Evolutionary conservation across 2,113 vertebrate species (phyloP).

Genomic region (Cyprinus carpio): DNA sequence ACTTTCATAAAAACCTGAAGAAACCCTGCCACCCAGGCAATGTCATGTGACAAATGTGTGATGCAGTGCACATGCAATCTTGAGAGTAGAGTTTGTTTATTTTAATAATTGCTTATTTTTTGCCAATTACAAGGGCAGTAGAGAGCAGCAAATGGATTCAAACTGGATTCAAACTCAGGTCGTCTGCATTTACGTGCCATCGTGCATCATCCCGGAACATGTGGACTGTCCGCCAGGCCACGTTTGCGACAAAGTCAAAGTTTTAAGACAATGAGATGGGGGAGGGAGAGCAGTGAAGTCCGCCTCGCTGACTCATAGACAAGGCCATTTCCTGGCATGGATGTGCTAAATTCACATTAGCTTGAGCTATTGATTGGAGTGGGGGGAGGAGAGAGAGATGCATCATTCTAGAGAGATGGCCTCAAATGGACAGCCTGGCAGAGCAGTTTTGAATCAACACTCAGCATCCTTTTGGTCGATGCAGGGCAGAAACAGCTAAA

Average conservation of each 20-base stretch:
- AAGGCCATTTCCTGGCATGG: constrained; percentile 58
- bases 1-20: background rate
- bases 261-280: constrained; percentile 7
- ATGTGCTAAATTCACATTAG: constrained; percentile 58
- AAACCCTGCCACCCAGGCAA: too few relatives aligned
- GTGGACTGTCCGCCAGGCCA: background rate
- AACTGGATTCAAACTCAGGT: background rate
- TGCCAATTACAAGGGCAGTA: background rate
- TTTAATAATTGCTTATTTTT: background rate
- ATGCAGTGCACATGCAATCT: background rate
- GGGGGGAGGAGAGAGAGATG: constrained; percentile 28
- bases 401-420: constrained; percentile 46
- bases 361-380: constrained; percentile 52
- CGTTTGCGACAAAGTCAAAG: background rate
- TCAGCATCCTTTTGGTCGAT: constrained; percentile 42
- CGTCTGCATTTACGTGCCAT: background rate
- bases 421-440: constrained; percentile 46
- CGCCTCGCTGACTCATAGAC: constrained; percentile 36
- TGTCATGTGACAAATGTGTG: background rate
- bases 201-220: background rate
- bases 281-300: constrained; percentile 47
- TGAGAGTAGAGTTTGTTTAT: background rate
- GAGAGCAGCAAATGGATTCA: background rate
- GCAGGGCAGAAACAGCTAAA: constrained; percentile 22
- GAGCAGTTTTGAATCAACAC: constrained; percentile 48